Conservation (phyloP, 2,797 vertebrate genomes). For the Cyclura pinguis region DNA sequence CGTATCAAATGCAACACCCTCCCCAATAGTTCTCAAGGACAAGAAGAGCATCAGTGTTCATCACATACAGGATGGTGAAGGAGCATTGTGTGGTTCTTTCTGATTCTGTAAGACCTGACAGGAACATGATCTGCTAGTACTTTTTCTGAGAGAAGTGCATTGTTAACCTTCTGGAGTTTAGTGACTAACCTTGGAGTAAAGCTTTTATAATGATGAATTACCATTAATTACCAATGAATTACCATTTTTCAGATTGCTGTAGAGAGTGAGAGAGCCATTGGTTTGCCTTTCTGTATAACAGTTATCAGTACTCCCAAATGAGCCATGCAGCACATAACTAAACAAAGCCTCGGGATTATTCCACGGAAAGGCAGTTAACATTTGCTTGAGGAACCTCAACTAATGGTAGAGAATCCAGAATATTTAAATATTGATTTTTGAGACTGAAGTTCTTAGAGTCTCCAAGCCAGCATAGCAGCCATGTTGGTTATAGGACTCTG, state of each 20-base stretch:
- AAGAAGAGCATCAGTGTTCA: background rate
- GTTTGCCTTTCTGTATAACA: background rate
- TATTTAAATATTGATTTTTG: too few species aligned
- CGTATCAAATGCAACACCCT: slow-evolving; percentile 63
- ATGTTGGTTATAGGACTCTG: background rate
- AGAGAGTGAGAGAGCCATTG: background rate
- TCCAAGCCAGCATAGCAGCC: background rate
- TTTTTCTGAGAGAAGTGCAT: background rate
- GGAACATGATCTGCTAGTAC: background rate
- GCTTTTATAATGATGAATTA: background rate
- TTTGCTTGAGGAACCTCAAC: background rate
- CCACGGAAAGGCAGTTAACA: too few species aligned
- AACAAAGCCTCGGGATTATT: background rate
- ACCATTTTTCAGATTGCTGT: background rate
- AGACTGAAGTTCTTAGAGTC: too few species aligned
- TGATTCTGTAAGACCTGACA: slow-evolving; percentile 18
- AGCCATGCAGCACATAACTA: background rate
- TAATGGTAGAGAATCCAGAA: background rate
- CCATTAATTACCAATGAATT: too few species aligned
- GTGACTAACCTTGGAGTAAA: background rate
- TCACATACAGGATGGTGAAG: background rate
- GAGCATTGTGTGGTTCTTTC: background rate
- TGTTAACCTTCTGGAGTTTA: background rate
- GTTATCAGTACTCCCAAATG: background rate
- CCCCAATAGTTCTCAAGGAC: slow-evolving; percentile 55